Evolutionary conservation across 2,113 vertebrate species (phyloP).

Genomic region (Bufo gargarizans): DNA sequence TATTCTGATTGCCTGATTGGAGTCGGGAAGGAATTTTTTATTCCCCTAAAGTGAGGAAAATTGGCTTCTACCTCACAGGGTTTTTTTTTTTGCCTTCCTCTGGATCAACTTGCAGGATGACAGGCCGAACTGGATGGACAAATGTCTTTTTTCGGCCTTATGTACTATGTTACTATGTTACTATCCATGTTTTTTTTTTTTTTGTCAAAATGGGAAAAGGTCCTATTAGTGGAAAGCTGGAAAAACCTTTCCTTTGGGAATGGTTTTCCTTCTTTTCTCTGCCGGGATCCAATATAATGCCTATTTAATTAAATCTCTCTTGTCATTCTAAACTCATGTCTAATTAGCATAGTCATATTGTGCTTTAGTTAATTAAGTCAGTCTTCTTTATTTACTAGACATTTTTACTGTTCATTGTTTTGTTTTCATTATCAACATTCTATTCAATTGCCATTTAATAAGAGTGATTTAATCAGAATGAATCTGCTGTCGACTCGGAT

Average conservation of each 20-base stretch:
- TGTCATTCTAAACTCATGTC: conserved; percentile 15
- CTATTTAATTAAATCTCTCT: conserved; percentile 21
- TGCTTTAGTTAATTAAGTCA: conserved; percentile 25
- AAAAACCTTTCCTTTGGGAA: not conserved
- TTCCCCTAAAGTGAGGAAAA: no score
- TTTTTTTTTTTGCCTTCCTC: no score
- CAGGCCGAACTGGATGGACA: no score
- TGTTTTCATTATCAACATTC: conserved; percentile 16
- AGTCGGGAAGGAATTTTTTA: no score
- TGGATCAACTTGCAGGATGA: no score
- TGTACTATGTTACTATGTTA: no score
- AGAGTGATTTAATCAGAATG: conserved; percentile 20
- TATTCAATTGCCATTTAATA: conserved; percentile 20
- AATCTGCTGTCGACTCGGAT: not conserved
- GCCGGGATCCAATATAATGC: not conserved
- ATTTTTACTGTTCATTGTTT: conserved; percentile 27
- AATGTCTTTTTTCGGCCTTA: no score
- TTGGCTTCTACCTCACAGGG: no score
- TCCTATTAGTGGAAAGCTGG: not conserved
- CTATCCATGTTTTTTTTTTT: no score
- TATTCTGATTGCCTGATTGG: no score
- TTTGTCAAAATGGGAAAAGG: not conserved
- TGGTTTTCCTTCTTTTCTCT: not conserved
- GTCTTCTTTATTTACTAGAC: conserved; percentile 8
- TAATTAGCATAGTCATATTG: conserved; percentile 35